Percentiles rank a stretch among this genome's conserved stretches.
Conservation (phyloP, 2,797 vertebrate species). For the Hoplostethus mediterraneus region DNA sequence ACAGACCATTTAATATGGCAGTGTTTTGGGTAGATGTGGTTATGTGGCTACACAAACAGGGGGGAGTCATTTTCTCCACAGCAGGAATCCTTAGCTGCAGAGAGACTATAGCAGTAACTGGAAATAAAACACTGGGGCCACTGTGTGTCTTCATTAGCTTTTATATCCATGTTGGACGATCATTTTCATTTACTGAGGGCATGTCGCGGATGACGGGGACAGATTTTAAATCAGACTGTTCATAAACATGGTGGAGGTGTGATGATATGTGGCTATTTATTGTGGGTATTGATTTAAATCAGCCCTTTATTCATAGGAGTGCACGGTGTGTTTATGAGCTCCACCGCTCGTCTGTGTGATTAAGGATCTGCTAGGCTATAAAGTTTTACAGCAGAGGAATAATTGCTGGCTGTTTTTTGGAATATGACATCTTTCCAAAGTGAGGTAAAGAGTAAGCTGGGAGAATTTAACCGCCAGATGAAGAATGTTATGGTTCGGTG, state of each 20-base stretch:
- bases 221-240: slow-evolving; percentile 37
- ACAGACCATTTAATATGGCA: slow-evolving; percentile 54
- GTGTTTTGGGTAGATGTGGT: slow-evolving; percentile 56
- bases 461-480: slow-evolving; percentile 22
- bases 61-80: slow-evolving; percentile 59
- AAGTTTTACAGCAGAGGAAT: slow-evolving; percentile 74
- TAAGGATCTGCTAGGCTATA: slow-evolving; percentile 68
- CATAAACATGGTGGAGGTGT: slow-evolving; percentile 44
- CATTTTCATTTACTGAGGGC: slow-evolving; percentile 22
- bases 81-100: slow-evolving; percentile 36
- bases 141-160: slow-evolving; percentile 50
- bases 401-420: slow-evolving; percentile 67
- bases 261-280: slow-evolving; percentile 45
- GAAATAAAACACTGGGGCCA: slow-evolving; percentile 29
- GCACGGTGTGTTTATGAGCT: slow-evolving; percentile 52
- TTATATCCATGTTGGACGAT: slow-evolving; percentile 23
- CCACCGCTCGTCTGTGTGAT: slow-evolving; percentile 68
- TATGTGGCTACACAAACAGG: slow-evolving; percentile 55
- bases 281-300: slow-evolving; percentile 56
- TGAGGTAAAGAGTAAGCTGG: slow-evolving; percentile 38
- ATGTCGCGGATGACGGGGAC: slow-evolving; percentile 16
- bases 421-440: slow-evolving; percentile 59
- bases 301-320: slow-evolving; percentile 44
- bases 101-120: slow-evolving; percentile 45
- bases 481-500: slow-evolving; percentile 31